Evolutionary conservation across 2,797 vertebrate genomes (phyloP).

Genomic region (Cuniculus paca): DNA sequence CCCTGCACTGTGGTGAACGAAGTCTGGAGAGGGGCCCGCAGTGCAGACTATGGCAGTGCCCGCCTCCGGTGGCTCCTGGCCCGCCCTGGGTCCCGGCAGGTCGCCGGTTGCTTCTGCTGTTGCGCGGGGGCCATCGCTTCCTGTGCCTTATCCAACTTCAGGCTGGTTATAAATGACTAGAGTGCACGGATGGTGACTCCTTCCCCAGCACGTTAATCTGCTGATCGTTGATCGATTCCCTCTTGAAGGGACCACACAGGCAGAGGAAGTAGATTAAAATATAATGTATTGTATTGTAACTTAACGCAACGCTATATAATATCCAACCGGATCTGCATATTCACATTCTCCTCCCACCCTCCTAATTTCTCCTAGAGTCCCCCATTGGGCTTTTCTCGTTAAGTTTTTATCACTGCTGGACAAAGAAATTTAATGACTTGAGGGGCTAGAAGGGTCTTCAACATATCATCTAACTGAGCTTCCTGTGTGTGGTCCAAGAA

Average conservation of each 20-base stretch:
- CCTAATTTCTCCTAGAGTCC: conserved; percentile 52
- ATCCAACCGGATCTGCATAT: conserved; percentile 69
- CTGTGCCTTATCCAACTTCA: neutral
- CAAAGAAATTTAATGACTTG: conserved; percentile 68
- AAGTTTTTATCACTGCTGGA: conserved; percentile 7
- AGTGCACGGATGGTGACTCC: neutral
- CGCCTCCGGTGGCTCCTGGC: neutral
- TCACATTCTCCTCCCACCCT: neutral
- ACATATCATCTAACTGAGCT: conserved; percentile 7
- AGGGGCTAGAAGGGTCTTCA: conserved; percentile 43
- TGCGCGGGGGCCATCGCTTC: neutral
- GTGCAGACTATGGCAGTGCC: neutral
- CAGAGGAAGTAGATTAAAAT: conserved; percentile 79
- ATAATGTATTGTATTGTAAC: conserved; percentile 73
- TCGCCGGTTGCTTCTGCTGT: accelerated
- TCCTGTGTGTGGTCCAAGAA: conserved; percentile 24
- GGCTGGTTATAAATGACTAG: conserved; percentile 66
- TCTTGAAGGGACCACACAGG: conserved; percentile 57
- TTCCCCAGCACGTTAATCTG: neutral
- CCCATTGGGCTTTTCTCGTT: neutral
- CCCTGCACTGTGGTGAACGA: neutral
- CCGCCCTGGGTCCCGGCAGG: neutral
- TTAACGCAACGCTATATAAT: conserved; percentile 59
- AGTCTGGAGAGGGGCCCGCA: neutral
- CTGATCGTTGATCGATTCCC: conserved; percentile 50